Evolutionary conservation across 2,797 vertebrate genomes (phyloP), one percentile per base, ranked within the genome.

Genomic region (Molossus molossus): DNA sequence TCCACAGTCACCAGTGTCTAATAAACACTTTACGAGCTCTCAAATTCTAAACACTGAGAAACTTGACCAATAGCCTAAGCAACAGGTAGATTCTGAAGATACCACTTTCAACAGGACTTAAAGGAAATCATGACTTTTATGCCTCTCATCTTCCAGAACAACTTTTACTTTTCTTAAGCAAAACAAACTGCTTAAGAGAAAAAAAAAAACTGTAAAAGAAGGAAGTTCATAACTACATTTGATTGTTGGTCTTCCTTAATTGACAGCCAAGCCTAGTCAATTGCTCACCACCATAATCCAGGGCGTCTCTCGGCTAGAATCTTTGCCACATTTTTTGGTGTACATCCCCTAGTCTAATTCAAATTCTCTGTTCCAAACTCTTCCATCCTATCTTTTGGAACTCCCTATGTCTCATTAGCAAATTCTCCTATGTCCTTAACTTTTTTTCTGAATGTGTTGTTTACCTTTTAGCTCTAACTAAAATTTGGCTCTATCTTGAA

Each of bases 1-100:
- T 13, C 55, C 82, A 69, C 25, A 67, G 5, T 87, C 65, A 94
- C 23, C 20, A 87, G 50, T 6, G 20, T 69, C 58, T 91, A 77
- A 86, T 80, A 83, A 92, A 87, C 11, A 62, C 65, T 83, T 91
- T 62, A 64, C 77, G 40, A 92, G 17, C 9, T 86, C 40, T 87
- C 58, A 90, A 57, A 87, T 67, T 88, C 50, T 83, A 72, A 94
- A 70, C 27, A 67, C 17, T 81, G 37, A 88, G 14, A 76, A 76
- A 80, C 7, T 2, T 79, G 57, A 81, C 79, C 86, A 67, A 50
- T 9, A 91, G 17, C 50, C 33, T 23, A 93, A 20, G 20, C 40
- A 82, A 67, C 37, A 57, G 27, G 40, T 3, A 48, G 15, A 70
- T 76, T 62, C 90, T 62, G 25, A 76, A 84, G 55, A 58, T 13